Base-by-base conservation (phyloP, 2,113 vertebrate species). In the Zosterops japonicus region DNA sequence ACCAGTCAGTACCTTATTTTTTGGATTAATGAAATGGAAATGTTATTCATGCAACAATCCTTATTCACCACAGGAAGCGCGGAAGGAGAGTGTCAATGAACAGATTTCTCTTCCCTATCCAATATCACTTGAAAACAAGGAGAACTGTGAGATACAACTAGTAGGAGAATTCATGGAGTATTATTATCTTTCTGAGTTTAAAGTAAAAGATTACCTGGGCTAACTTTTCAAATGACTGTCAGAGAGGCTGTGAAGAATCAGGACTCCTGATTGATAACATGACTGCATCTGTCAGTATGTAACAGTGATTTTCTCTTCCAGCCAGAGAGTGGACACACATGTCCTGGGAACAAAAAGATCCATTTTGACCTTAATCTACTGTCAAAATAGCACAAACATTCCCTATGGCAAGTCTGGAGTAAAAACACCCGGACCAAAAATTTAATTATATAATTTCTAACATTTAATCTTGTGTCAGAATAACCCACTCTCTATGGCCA, bases 401-500 rank as follows among this genome's bases (percentile, higher is more conserved):
- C 44, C 41, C 11, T 25, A 1, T 27, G 64, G 44, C 47, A 74
- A 25, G 24, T 35, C n/a, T 33, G n/a, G 63, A 80, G 14, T 49
- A 17, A 76, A 83, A 87, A 7, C 25, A 68, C 49, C 8, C 1
- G 1, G 17, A 74, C 5, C 13, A 57, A 72, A 74, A 29, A 10
- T 41, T 21, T 41, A 29, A 67, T 92, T 68, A 24, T 35, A 3
- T 36, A 0, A 36, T 60, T 55, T 76, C 52, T 83, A 83, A 71
- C 22, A 27, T 55, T 50, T 50, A 27, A 44, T 61, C 84, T 36
- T 89, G 14, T 83, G 83, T 71, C 96, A 98, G 98, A 89, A 36
- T 97, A 98, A 81, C 98, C 98, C 29, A 98, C 6, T 79, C 24
- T 63, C 42, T 25, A 11, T 24, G 49, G 19, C 98, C 97, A 96